Evolutionary conservation across 2,797 vertebrate species (phyloP).

Genomic region (Dromococcyx pavoninus): DNA sequence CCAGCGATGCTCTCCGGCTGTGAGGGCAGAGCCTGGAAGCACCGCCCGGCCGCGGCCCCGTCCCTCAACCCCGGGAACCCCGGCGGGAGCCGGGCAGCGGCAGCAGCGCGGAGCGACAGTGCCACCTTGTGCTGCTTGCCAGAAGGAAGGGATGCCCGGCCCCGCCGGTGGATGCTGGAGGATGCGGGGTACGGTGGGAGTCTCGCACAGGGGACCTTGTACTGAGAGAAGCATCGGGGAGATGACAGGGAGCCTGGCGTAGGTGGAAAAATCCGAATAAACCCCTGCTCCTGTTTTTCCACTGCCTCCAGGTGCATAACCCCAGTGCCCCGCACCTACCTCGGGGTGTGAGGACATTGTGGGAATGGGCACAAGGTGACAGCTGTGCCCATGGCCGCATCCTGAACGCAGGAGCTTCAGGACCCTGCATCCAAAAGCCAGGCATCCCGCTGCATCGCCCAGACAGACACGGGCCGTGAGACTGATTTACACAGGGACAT

Average conservation of each 20-base stretch:
- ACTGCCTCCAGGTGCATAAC: fast-evolving
- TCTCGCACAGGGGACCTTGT: not conserved
- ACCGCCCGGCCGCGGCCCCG: too few species aligned
- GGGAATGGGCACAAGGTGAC: fast-evolving
- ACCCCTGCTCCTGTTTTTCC: not conserved
- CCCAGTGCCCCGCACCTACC: not conserved
- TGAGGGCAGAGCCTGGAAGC: not conserved
- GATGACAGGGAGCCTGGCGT: not conserved
- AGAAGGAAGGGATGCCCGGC: not conserved
- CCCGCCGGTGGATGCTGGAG: not conserved
- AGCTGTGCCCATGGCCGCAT: fast-evolving
- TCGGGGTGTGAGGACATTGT: fast-evolving
- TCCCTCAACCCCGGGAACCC: not conserved
- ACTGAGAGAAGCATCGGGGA: not conserved
- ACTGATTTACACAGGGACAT: too few species aligned
- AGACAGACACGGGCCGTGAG: too few species aligned
- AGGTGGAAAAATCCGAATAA: fast-evolving
- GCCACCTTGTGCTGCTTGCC: conserved; percentile 31
- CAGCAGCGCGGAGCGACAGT: conserved; percentile 23
- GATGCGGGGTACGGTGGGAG: not conserved
- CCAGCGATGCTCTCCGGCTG: too few species aligned
- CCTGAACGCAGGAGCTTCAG: not conserved
- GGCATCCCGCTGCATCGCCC: too few species aligned
- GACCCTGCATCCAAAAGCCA: not conserved
- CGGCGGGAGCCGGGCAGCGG: not conserved